Evolutionary conservation across 2,888 invertebrate genomes (phyloP), one percentile per base, ranked within the genome.

Genomic region (Chirona hameri): DNA sequence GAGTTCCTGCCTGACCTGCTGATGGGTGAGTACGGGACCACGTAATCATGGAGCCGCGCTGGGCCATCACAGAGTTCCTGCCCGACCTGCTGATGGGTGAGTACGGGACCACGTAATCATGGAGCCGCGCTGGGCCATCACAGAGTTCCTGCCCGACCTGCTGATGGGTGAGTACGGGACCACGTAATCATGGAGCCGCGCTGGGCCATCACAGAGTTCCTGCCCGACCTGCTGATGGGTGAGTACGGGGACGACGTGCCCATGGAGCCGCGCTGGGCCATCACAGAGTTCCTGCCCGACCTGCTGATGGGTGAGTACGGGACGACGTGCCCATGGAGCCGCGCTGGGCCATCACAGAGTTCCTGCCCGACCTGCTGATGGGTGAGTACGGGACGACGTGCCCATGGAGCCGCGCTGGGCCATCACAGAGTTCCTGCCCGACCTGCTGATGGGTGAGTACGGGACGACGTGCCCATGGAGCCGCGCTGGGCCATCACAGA

Each of bases 201-300:
- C 88, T 97, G 97, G 94, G 94, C 96, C n/a, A 92, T 99, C 46
- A 94, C 99, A 31, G 99, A 99, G 89, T 95, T 97, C 88, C 91
- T 98, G 87, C 97, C 97, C 4, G 98, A 99, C 88, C 91, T 99
- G 84, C 94, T 96, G 89, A 98, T 99, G 95, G 98, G 98, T 98
- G 90, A 90, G 91, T 89, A 18, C 12, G 52, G 39, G 88, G 93
- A 94, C 88, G 94, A 94, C 87, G 92, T 94, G 72, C 90, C 91
- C 83, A 92, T 95, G 91, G 93, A 93, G 88, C 94, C 96, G 4
- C 94, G 95, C 88, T 97, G 97, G 94, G 94, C 96, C n/a, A 92
- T 99, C 46, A 94, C 99, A 31, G 99, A 99, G 89, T 95, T 97
- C 88, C 91, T 98, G 87, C 97, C 97, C 4, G 98, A 99, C 88